Evolutionary conservation across 2,113 vertebrate genomes (phyloP), one percentile per base, ranked within the genome.

Genomic region (Formicarius rufipectus): DNA sequence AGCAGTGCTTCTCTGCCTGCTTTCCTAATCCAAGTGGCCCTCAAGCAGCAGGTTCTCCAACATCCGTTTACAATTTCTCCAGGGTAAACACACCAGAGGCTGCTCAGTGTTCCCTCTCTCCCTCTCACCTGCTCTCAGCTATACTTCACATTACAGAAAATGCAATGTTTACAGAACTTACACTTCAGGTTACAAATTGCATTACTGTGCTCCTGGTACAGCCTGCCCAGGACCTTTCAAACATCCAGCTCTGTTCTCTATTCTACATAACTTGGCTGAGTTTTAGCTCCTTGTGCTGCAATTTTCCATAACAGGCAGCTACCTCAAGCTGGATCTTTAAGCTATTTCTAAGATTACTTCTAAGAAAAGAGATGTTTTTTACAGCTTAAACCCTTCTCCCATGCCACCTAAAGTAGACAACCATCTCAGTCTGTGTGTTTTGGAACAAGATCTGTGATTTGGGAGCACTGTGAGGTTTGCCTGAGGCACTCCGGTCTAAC

Each of bases 171-270:
- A 94, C 50, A 62, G 49, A 83, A 69, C 12, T 56, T 49, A 68
- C 14, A 42, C 67, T 76, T 68, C 42, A 44, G n/a, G 44, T 49
- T 83, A 88, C 59, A 60, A 66, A 56, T 79, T 60, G 72, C 7
- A 4, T 83, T 90, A 47, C 79, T 3, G 4, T 55, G 62, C 30
- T 49, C 71, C 84, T 86, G 83, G 86, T 88, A 96, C 76, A 69
- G 76, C 45, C 75, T 80, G 91, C 67, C 58, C 83, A 88, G 67
- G 72, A 86, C 83, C n/a, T 90, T 69, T 44, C 75, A 96, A 63
- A 75, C 40, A 92, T 69, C 71, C 79, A 80, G 67, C 44, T 85
- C 79, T 80, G 63, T 13, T 92, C 83, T 42, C 37, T 59, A 56
- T 31, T 37, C 56, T 71, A 75, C 6, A 1, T 67, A 85, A 82